Conservation (phyloP, 2,797 vertebrate genomes). For the Pseudopleuronectes americanus region DNA sequence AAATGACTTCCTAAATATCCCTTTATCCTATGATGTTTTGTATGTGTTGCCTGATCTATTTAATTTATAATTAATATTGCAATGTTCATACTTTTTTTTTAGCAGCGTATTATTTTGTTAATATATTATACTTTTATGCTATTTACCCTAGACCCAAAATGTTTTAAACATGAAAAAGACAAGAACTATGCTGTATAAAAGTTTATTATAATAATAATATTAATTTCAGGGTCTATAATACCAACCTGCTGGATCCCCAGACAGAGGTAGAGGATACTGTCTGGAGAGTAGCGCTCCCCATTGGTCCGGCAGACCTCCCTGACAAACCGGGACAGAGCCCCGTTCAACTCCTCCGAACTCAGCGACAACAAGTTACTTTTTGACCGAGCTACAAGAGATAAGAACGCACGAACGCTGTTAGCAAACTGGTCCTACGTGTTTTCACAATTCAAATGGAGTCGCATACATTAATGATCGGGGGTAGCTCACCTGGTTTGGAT, state of each 20-base stretch:
- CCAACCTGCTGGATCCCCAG: constrained; percentile 97
- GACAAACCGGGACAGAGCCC: constrained; percentile 89
- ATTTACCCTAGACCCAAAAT: too few species aligned
- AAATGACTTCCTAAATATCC: too few species aligned
- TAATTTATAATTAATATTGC: too few species aligned
- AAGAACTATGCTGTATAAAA: too few species aligned
- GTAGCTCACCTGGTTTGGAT: constrained; percentile 82
- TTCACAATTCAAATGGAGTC: not conserved
- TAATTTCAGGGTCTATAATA: constrained; percentile 22
- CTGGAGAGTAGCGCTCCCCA: constrained; percentile 93
- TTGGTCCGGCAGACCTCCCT: constrained; percentile 92
- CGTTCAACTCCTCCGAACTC: constrained; percentile 88
- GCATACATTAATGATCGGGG: too few species aligned
- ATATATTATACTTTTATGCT: too few species aligned
- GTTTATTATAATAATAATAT: too few species aligned
- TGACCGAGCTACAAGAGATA: constrained; percentile 73
- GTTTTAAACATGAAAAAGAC: too few species aligned
- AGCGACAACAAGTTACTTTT: constrained; percentile 90
- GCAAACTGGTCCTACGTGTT: not conserved
- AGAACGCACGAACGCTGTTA: constrained; percentile 11
- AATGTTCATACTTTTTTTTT: too few species aligned
- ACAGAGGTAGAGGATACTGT: constrained; percentile 98
- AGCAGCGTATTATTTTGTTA: too few species aligned
- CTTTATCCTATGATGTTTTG: too few species aligned
- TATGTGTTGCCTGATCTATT: too few species aligned